Evolutionary conservation across 2,113 vertebrate genomes (phyloP), one percentile per base, ranked within the genome.

Genomic region (Puffinus mauretanicus): DNA sequence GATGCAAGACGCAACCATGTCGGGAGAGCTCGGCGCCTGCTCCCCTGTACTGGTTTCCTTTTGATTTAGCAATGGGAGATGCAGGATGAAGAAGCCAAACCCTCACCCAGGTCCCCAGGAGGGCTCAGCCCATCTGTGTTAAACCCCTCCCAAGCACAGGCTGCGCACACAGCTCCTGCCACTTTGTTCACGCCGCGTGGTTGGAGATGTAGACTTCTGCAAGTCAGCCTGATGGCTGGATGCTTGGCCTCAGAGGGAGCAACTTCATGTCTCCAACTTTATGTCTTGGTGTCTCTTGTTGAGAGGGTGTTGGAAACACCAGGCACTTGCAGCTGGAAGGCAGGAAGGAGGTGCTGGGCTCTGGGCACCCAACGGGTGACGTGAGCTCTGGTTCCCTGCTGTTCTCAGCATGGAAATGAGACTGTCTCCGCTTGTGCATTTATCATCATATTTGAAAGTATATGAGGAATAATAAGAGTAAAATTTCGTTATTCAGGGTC

Each of bases 21-120:
- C 1, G 0, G 52, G 80, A 73, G 40, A 55, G 40, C 46, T 72
- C 3, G 0, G 34, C 0, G 0, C 21, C n/a, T 32, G 20, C 57
- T 93, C 21, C 29, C 10, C n/a, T 61, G 3, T 61, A 10, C 30
- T 55, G 29, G 10, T 55, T 88, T 36, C 52, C 40, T 22, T 84
- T 6, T 10, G 34, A 40, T 66, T 78, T 72, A 60, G 44, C 34
- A 72, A 6, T 40, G 58, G 40, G 34, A 83, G 52, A 47, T 47
- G 34, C 19, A 55, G 38, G 15, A 26, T 26, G 52, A 55, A 42
- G 54, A 61, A 34, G 5, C 36, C 60, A 61, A 62, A 72, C 29
- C 80, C 40, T 55, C 0, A 0, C 38, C 20, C 16, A 22, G 47
- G 40, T 75, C 24, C 42, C n/a, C 36, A n/a, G 46, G 30, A 70